phyloP scores from a whole-genome alignment of 2,113 vertebrate genomes.

The Pachyramphus minor region DNA sequence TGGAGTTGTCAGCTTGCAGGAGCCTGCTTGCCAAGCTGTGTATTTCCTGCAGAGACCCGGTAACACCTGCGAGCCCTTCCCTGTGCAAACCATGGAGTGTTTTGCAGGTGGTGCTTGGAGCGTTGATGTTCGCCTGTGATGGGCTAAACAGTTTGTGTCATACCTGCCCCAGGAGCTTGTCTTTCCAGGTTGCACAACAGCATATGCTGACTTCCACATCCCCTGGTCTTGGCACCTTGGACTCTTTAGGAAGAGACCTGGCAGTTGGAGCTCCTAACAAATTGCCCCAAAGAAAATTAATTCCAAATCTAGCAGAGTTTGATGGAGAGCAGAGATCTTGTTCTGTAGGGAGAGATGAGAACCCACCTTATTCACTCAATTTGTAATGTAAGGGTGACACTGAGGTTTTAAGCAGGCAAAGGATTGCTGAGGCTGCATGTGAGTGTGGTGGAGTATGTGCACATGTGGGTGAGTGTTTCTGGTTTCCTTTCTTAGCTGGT shows the following conservation, averaged over 20 bases:
- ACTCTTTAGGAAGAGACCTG: background rate
- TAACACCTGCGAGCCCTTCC: background rate
- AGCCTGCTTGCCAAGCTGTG: fast-evolving
- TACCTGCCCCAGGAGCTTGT: background rate
- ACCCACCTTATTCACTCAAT: background rate
- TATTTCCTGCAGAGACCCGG: background rate
- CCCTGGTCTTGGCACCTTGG: background rate
- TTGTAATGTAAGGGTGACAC: background rate
- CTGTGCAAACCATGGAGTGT: background rate
- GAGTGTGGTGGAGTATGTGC: background rate
- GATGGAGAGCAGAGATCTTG: background rate
- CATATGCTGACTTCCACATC: fast-evolving
- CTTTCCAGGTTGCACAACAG: background rate
- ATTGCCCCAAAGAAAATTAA: background rate
- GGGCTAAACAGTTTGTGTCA: background rate
- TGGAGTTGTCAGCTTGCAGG: background rate
- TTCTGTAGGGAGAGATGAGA: background rate
- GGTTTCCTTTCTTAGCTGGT: background rate
- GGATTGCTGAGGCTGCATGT: background rate
- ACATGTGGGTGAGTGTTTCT: fast-evolving
- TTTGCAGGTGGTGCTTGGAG: background rate
- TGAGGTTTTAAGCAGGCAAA: background rate
- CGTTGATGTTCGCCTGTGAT: background rate
- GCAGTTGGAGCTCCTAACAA: background rate
- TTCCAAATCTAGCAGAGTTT: background rate